Evolutionary conservation across 2,888 invertebrate species (phyloP).

Genomic region (Philaethria dido): DNA sequence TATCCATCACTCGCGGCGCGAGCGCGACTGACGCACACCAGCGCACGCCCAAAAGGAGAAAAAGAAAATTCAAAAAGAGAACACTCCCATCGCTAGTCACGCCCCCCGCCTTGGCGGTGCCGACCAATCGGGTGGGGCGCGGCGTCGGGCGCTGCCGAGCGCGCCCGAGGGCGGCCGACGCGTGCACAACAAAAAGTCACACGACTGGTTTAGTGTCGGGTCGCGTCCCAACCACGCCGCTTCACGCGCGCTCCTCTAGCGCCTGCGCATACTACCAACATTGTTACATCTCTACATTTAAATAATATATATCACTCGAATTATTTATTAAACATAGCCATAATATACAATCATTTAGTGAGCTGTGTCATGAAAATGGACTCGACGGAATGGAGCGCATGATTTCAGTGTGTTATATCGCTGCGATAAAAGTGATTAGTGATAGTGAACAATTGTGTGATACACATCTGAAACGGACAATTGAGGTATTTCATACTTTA

Average conservation of each 20-base stretch:
- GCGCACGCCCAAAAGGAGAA: slow-evolving; percentile 79
- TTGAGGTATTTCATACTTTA: slow-evolving; percentile 63
- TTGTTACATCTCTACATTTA: slow-evolving; percentile 54
- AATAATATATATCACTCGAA: slow-evolving; percentile 35
- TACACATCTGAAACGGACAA: slow-evolving; percentile 69
- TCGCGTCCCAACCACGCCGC: slow-evolving; percentile 82
- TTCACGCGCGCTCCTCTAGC: slow-evolving; percentile 67
- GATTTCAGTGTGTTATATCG: slow-evolving; percentile 76
- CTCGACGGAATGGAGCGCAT: slow-evolving; percentile 79
- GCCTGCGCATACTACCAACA: slow-evolving; percentile 73
- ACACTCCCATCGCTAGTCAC: slow-evolving; percentile 76
- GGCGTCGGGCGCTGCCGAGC: slow-evolving; percentile 58
- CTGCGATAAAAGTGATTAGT: slow-evolving; percentile 78
- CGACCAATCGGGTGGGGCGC: slow-evolving; percentile 58
- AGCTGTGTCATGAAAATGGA: slow-evolving; percentile 75
- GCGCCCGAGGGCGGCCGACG: slow-evolving; percentile 71
- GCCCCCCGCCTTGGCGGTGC: slow-evolving; percentile 65
- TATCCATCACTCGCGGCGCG: slow-evolving; percentile 76
- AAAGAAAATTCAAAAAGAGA: slow-evolving; percentile 81
- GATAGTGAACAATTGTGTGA: slow-evolving; percentile 79
- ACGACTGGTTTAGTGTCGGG: slow-evolving; percentile 83
- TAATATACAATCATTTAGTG: slow-evolving; percentile 52
- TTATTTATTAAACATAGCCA: slow-evolving; percentile 26
- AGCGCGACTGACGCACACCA: slow-evolving; percentile 79
- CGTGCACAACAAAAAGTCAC: slow-evolving; percentile 81